Conservation (phyloP, 64 coral and sea anemone genomes). For the Dendronephthya gigantea region DNA sequence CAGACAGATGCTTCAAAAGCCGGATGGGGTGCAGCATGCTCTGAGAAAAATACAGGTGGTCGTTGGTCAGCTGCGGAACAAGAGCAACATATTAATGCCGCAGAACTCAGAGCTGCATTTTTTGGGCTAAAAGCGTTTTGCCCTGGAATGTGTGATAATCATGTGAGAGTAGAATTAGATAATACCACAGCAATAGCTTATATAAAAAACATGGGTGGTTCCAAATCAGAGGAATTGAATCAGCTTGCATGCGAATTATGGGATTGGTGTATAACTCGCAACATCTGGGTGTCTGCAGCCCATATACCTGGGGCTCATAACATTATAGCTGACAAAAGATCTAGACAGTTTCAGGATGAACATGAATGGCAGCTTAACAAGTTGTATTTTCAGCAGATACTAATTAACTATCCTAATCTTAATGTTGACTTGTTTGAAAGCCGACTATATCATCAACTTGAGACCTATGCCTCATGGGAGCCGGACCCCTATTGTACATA, state of each 20-base stretch:
- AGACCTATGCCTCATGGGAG: conserved; percentile 12
- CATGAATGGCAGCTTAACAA: conserved; percentile 9
- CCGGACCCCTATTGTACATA: conserved; percentile 4
- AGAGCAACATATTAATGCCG: not conserved
- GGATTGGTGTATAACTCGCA: not conserved
- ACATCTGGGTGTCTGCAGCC: not conserved
- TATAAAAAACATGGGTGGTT: not conserved
- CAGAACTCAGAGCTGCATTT: conserved; percentile 4
- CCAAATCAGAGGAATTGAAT: not conserved
- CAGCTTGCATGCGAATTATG: conserved; percentile 3
- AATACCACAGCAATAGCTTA: conserved; percentile 4
- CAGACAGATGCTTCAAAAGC: conserved; percentile 40
- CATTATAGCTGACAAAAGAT: not conserved
- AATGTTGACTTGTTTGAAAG: conserved; percentile 13
- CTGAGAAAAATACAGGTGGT: not conserved
- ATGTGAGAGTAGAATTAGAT: conserved; percentile 1
- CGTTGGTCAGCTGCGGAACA: not conserved
- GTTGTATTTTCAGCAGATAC: no score
- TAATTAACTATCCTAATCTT: not conserved
- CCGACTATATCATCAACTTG: conserved; percentile 5
- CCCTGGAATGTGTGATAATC: not conserved
- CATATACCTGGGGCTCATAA: not conserved
- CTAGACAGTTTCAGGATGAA: conserved; percentile 6
- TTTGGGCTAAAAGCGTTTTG: not conserved
- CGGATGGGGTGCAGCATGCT: not conserved